Percentiles rank a stretch among this genome's conserved stretches.
These are phyloP conservation scores for Chionoecetes opilio DNA, from an alignment of 1,140 invertebrate species.

Conservation along the genomic window DNA sequence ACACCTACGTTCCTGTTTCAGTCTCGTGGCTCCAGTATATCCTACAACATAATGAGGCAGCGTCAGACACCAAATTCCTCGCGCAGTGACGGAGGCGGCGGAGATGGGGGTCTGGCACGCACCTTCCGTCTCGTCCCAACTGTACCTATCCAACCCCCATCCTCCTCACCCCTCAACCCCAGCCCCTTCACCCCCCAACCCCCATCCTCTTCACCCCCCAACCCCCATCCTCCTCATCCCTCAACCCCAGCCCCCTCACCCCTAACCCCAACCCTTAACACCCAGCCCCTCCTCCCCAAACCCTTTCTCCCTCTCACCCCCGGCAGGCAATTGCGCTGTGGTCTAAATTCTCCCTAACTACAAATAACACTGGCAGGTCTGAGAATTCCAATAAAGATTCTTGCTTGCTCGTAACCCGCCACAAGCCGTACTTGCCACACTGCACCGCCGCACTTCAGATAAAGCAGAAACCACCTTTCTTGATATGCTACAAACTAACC, in stretches of 20 bases:
- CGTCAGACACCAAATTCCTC: background rate
- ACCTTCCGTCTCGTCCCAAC: background rate
- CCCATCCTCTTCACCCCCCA: too few species aligned
- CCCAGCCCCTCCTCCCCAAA: too few species aligned
- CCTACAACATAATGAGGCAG: background rate
- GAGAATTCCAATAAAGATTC: slow-evolving; percentile 30
- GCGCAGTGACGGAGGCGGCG: background rate
- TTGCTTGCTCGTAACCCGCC: slow-evolving; percentile 4
- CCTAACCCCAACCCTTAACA: too few species aligned
- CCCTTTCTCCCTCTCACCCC: background rate
- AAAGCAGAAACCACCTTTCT: background rate
- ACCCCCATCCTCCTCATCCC: too few species aligned
- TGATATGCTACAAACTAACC: background rate
- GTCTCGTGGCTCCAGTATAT: background rate
- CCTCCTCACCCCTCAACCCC: background rate
- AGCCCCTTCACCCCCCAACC: background rate
- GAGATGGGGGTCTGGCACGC: background rate
- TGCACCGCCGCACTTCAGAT: background rate
- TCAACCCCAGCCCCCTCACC: too few species aligned
- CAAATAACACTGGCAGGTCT: background rate
- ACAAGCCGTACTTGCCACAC: background rate
- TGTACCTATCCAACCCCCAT: background rate
- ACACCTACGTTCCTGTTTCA: slow-evolving; percentile 13
- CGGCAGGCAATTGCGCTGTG: background rate
- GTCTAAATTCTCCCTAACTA: slow-evolving; percentile 4